A percentile compares a stretch with the other conserved stretches of the same genome.
Evolutionary conservation across 2,888 invertebrate species (phyloP).

Genomic region (Noctua janthina): DNA sequence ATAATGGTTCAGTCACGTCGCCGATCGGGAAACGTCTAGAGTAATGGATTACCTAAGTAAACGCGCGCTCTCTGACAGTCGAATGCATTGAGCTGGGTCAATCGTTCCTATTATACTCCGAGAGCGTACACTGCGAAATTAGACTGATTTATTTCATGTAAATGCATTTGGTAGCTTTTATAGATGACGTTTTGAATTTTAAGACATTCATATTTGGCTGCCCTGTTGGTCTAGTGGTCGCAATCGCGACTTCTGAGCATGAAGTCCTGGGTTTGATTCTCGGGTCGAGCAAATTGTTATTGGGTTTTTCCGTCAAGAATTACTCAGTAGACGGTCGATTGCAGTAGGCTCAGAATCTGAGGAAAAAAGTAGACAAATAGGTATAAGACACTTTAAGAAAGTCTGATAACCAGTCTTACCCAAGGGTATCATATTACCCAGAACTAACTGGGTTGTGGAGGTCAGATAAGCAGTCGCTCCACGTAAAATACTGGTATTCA

Average conservation of each 20-base stretch:
- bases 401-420: too few relatives aligned
- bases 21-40: conserved; percentile 50
- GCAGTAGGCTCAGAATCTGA: too few relatives aligned
- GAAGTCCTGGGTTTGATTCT: neutral
- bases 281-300: too few relatives aligned
- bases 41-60: conserved; percentile 50
- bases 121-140: neutral
- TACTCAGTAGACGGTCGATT: too few relatives aligned
- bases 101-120: neutral
- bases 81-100: conserved; percentile 35
- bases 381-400: neutral
- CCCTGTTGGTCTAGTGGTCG: neutral
- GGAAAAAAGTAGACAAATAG: too few relatives aligned
- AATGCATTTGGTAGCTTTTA: conserved; percentile 1
- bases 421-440: too few relatives aligned
- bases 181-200: neutral
- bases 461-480: too few relatives aligned
- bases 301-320: too few relatives aligned
- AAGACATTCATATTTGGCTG: neutral
- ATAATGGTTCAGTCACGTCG: conserved; percentile 58
- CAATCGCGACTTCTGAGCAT: neutral
- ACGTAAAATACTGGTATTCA: too few relatives aligned
- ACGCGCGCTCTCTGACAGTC: conserved; percentile 28
- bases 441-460: too few relatives aligned
- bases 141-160: conserved; percentile 15